Evolutionary conservation across 2,797 vertebrate genomes (phyloP), one percentile per base, ranked within the genome.

Genomic region (Hippopotamyrus pictus): DNA sequence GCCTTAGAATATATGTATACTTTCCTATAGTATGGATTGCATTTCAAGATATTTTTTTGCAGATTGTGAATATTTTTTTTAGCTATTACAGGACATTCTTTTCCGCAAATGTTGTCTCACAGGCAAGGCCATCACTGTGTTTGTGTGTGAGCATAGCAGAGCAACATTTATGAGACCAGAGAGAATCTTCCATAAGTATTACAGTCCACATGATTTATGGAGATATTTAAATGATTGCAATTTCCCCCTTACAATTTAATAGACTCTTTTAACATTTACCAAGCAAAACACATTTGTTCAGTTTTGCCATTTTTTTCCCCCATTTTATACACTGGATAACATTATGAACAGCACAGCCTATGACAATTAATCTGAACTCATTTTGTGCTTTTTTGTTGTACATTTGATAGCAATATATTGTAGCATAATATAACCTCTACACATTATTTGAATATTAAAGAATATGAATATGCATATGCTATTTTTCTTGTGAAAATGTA

Each of bases 191-290:
- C 37, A n/a, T 46, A 79, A 44, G 41, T 79, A 79, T 79, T 79
- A 19, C 73, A 79, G 73, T 79, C 37, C 73, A n/a, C 73, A n/a
- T 79, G 73, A 79, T 44, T 79, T 79, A 79, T 79, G 73, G 41
- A 9, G n/a, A 79, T 79, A 79, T 79, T 79, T 79, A 41, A 79
- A 46, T 79, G 17, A 79, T 79, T 44, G 73, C 73, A 79, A n/a
- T 79, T 79, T 44, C 41, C 37, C 17, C 5, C 37, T 44, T n/a
- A 79, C 73, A 44, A n/a, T 46, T n/a, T 79, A 41, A 79, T 46
- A 41, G 73, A 44, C 17, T 79, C 73, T n/a, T 79, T 44, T 41
- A 79, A 19, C 41, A 79, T 79, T 46, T 41, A 79, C 37, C 73
- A 46, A 41, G 73, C 73, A 46, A 79, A 79, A 79, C 73, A 79